A percentile compares a stretch with the other conserved stretches of the same genome.
Conservation (phyloP, 1,140 invertebrate genomes). For the Homarus americanus region DNA sequence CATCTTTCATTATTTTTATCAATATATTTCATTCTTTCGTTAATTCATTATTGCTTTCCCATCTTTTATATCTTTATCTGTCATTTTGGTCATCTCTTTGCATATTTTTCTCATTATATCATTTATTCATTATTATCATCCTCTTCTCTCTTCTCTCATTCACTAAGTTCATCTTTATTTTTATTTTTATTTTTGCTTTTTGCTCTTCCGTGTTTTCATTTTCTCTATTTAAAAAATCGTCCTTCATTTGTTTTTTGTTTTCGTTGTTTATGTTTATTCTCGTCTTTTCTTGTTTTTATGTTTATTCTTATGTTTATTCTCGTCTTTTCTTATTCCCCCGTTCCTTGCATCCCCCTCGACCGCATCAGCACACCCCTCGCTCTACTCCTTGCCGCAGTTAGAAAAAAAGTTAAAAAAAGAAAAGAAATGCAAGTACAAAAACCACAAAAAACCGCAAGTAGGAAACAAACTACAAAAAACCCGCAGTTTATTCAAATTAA, state of each 20-base stretch:
- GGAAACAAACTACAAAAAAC: too few species aligned
- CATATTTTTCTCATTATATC: background rate
- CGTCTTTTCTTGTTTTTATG: background rate
- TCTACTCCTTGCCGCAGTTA: background rate
- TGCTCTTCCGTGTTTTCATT: slow-evolving; percentile 42
- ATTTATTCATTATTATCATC: background rate
- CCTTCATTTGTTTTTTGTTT: background rate
- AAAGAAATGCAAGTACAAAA: background rate
- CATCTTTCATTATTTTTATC: background rate
- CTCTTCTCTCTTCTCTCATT: slow-evolving; percentile 20
- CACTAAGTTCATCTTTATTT: background rate
- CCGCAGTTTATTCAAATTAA: too few species aligned
- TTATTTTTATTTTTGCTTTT: slow-evolving; percentile 14
- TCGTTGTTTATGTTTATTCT: background rate
- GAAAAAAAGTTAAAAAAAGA: background rate
- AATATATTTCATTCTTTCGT: background rate
- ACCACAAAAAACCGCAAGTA: background rate
- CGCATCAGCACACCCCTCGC: background rate
- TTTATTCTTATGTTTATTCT: background rate
- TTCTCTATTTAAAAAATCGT: background rate
- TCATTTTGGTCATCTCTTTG: background rate
- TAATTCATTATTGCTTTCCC: background rate
- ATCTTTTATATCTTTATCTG: background rate
- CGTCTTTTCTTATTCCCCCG: background rate
- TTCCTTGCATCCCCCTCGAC: background rate